Evolutionary conservation across 2,113 vertebrate species (phyloP).

Genomic region (Brachypteracias leptosomus): DNA sequence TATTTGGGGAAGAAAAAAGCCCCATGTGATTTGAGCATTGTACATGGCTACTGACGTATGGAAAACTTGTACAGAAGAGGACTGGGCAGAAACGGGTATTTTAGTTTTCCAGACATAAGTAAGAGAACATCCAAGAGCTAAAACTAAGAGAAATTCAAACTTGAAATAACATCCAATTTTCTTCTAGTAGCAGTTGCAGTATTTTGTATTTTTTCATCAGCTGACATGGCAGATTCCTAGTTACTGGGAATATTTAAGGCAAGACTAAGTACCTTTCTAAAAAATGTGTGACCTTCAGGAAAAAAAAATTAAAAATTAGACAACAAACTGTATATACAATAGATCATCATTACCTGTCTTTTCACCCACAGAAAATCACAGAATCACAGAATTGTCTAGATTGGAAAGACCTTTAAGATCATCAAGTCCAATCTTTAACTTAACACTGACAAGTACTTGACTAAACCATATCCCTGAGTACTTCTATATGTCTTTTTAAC

Average conservation of each 20-base stretch:
- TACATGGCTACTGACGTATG: neutral
- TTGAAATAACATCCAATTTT: neutral
- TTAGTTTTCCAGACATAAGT: neutral
- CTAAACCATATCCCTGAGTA: too few relatives aligned
- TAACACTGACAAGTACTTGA: too few relatives aligned
- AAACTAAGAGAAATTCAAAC: neutral
- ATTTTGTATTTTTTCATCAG: neutral
- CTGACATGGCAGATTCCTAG: accelerated
- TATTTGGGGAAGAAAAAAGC: neutral
- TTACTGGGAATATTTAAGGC: neutral
- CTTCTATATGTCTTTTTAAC: too few relatives aligned
- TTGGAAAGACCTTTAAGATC: too few relatives aligned
- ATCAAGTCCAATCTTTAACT: too few relatives aligned
- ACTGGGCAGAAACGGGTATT: neutral
- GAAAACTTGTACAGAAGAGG: neutral
- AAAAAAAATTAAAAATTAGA: neutral
- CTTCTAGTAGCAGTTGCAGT: neutral
- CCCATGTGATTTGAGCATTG: neutral
- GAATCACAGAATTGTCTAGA: neutral
- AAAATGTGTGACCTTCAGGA: neutral
- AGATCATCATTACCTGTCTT: neutral
- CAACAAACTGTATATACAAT: neutral
- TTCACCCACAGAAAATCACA: neutral
- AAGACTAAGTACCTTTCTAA: neutral
- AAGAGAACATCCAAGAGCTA: neutral